Evolutionary conservation across 2,888 invertebrate genomes (phyloP).

Genomic region (Lasioglossum marginatum): DNA sequence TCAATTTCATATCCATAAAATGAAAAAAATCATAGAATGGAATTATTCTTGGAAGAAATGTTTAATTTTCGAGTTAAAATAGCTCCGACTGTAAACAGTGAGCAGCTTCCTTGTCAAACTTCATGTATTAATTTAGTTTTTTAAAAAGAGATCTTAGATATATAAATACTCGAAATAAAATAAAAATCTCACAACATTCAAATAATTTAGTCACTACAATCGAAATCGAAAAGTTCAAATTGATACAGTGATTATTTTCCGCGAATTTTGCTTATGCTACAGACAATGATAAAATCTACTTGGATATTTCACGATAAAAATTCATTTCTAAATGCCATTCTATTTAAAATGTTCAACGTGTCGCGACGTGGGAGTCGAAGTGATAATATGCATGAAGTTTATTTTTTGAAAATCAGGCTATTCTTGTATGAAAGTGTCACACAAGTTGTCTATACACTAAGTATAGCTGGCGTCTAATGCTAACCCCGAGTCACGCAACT

Average conservation of each 20-base stretch:
- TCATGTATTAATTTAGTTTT: too few relatives aligned
- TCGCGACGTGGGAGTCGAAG: not conserved
- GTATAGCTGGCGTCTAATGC: not conserved
- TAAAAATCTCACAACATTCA: not conserved
- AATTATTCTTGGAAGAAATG: too few relatives aligned
- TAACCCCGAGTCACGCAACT: not conserved
- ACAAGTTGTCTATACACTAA: not conserved
- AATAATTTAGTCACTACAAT: not conserved
- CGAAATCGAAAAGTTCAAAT: not conserved
- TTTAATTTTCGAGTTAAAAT: too few relatives aligned
- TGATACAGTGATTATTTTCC: not conserved
- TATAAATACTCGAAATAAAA: too few relatives aligned
- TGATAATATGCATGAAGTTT: not conserved
- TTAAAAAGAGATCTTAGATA: too few relatives aligned
- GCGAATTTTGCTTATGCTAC: not conserved
- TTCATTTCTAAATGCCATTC: not conserved
- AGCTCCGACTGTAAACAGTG: too few relatives aligned
- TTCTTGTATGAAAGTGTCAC: not conserved
- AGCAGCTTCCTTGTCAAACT: too few relatives aligned
- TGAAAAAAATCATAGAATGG: too few relatives aligned
- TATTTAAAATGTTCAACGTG: too few relatives aligned
- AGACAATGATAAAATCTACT: not conserved
- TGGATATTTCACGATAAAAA: not conserved
- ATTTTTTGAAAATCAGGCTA: not conserved
- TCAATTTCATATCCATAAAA: too few relatives aligned